Percentiles rank a stretch among this genome's conserved stretches.
phyloP scores from a whole-genome alignment of 2,113 vertebrate genomes.

The Prunella fulvescens region DNA sequence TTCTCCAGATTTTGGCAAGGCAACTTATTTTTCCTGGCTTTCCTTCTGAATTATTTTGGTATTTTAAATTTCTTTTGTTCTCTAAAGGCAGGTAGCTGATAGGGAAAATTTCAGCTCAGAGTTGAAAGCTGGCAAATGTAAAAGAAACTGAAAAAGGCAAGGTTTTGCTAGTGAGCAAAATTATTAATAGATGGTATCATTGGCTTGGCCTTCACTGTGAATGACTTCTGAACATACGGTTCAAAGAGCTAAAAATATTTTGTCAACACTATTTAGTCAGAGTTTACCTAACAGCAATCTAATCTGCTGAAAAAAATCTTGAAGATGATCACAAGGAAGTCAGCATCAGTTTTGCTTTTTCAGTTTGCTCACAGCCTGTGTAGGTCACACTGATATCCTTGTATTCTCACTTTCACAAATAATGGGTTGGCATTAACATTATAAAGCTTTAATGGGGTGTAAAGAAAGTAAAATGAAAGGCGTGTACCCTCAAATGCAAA shows the following conservation, averaged over 20 bases:
- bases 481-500: neutral
- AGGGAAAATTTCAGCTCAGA: neutral
- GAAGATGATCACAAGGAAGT: neutral
- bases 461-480: neutral
- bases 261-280: neutral
- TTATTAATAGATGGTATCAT: neutral
- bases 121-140: neutral
- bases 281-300: neutral
- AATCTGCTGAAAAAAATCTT: neutral
- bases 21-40: neutral
- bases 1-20: neutral
- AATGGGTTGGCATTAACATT: neutral
- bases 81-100: neutral
- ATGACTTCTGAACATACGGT: neutral
- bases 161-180: neutral
- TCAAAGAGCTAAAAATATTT: neutral
- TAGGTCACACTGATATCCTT: neutral
- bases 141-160: neutral
- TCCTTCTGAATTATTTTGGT: neutral
- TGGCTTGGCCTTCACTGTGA: neutral
- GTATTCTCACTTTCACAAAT: neutral
- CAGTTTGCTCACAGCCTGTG: neutral
- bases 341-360: neutral
- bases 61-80: neutral
- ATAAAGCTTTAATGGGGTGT: neutral